Conservation (phyloP, 2,113 vertebrate species). For the Petrocephalus zakoni region DNA sequence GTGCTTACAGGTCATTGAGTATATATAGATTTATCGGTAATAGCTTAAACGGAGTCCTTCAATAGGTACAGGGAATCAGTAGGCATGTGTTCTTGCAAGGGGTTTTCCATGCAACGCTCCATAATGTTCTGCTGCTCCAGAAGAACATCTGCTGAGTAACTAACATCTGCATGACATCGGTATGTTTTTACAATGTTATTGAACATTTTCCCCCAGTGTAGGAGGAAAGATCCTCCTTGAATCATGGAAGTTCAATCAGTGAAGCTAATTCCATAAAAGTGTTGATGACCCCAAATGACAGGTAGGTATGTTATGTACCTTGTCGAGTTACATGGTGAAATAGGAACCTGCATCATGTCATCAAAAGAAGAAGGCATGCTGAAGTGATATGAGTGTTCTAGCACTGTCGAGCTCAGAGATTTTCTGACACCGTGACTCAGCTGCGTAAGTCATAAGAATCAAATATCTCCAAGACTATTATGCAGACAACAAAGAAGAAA, state of each 20-base stretch:
- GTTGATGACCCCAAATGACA: background rate
- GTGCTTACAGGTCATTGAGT: background rate
- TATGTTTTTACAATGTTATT: background rate
- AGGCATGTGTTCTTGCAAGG: background rate
- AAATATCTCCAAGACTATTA: background rate
- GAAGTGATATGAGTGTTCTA: background rate
- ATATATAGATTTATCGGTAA: background rate
- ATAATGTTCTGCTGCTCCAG: background rate
- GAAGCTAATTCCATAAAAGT: background rate
- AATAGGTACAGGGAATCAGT: background rate
- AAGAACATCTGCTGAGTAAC: background rate
- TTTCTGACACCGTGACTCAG: background rate
- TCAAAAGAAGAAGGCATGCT: background rate
- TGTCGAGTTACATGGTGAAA: background rate
- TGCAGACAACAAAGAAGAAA: background rate
- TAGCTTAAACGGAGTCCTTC: background rate
- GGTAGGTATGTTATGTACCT: background rate
- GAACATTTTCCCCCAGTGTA: background rate
- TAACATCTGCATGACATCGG: background rate
- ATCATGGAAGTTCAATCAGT: background rate
- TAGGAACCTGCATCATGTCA: background rate
- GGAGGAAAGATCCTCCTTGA: background rate
- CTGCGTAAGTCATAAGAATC: background rate
- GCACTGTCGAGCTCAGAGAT: background rate
- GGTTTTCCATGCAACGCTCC: background rate